These are phyloP conservation scores for Pionites leucogaster DNA, from an alignment of 2,113 vertebrate genomes.

Conservation along the genomic window DNA sequence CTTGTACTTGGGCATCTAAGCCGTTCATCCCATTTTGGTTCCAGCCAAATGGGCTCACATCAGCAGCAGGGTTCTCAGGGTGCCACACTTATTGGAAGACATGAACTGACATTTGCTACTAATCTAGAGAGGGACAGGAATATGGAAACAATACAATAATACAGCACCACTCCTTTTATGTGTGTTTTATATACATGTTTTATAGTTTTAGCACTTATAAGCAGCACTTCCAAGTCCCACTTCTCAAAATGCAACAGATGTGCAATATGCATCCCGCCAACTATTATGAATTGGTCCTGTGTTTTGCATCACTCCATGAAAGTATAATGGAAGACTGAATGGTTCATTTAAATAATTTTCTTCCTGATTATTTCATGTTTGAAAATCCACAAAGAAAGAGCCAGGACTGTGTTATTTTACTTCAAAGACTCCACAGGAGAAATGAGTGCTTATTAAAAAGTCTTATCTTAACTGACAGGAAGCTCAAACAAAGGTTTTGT, in stretches of 20 bases:
- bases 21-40: neutral
- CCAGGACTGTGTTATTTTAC: neutral
- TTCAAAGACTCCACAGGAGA: neutral
- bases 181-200: neutral
- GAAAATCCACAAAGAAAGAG: neutral
- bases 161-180: neutral
- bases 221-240: neutral
- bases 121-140: neutral
- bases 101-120: neutral
- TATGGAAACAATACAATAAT: neutral
- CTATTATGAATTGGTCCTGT: neutral
- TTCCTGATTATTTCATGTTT: neutral
- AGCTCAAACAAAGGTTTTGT: neutral
- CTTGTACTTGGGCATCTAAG: neutral
- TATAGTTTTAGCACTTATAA: neutral
- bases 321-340: neutral
- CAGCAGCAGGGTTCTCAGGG: neutral
- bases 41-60: neutral
- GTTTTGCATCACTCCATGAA: constrained; percentile 15
- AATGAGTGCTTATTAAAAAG: neutral
- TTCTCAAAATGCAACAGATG: neutral
- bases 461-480: neutral
- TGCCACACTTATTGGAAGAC: neutral
- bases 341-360: constrained; percentile 19
- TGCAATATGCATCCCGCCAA: neutral